These are phyloP conservation scores for Etheostoma nigrum DNA, from an alignment of 2,797 vertebrate species.

Conservation along the genomic window DNA sequence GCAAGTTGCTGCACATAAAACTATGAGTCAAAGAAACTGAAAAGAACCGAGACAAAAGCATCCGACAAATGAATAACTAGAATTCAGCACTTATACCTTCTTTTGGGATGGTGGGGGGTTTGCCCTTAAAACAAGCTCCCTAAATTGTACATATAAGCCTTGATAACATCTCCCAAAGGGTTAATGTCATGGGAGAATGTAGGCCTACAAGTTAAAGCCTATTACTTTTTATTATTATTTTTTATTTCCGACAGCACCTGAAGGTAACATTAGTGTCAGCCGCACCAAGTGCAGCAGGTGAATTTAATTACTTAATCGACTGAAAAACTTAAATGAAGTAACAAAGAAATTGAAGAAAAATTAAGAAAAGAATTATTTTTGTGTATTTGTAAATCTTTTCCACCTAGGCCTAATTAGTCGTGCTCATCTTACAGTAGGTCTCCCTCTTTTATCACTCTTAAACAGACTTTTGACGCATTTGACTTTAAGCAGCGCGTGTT, in stretches of 20 bases:
- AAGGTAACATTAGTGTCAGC: conserved; percentile 11
- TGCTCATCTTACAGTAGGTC: background rate
- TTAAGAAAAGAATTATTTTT: too few relatives aligned
- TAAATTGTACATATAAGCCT: too few relatives aligned
- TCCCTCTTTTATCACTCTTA: too few relatives aligned
- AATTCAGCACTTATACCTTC: background rate
- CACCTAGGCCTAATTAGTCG: too few relatives aligned
- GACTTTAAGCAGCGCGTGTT: too few relatives aligned
- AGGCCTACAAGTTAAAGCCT: background rate
- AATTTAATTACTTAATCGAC: background rate
- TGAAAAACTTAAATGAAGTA: too few relatives aligned
- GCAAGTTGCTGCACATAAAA: background rate
- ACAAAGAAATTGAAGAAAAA: too few relatives aligned
- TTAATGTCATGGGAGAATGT: background rate
- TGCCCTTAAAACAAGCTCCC: too few relatives aligned
- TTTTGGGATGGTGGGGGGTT: background rate
- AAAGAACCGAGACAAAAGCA: background rate
- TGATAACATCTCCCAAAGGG: too few relatives aligned
- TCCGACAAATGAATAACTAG: background rate
- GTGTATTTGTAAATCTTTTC: background rate
- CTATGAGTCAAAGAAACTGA: background rate
- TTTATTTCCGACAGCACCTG: background rate
- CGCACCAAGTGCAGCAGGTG: background rate
- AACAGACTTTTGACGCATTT: too few relatives aligned
- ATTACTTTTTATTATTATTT: too few relatives aligned